Percentiles rank a stretch among this genome's conserved stretches.
Evolutionary conservation across 2,797 vertebrate species (phyloP).

Genomic region (Trachops cirrhosus): DNA sequence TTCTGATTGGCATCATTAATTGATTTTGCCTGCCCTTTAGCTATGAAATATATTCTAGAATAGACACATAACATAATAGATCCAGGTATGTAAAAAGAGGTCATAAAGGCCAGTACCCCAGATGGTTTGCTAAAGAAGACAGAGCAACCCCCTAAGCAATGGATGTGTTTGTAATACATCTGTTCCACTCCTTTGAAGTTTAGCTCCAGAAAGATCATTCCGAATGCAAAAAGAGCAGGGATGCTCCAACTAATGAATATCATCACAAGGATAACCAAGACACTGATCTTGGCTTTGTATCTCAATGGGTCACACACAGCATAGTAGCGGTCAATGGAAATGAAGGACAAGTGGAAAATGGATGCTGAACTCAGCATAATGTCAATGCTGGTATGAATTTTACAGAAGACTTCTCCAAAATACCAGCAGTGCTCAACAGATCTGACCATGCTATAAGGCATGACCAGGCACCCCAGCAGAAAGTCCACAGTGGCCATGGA

Average conservation of each 20-base stretch:
- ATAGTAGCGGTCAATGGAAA: constrained; percentile 88
- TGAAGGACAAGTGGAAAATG: constrained; percentile 89
- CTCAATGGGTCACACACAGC: constrained; percentile 88
- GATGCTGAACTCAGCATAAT: constrained; percentile 88
- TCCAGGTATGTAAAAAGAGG: constrained; percentile 87
- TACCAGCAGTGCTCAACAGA: constrained; percentile 88
- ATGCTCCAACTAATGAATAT: constrained; percentile 86
- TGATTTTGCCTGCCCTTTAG: constrained; percentile 84
- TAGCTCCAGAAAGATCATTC: constrained; percentile 85
- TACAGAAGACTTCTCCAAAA: constrained; percentile 88
- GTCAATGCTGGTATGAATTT: constrained; percentile 86
- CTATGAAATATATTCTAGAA: constrained; percentile 88
- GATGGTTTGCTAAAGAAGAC: constrained; percentile 84
- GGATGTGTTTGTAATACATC: constrained; percentile 77
- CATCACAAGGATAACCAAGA: constrained; percentile 80
- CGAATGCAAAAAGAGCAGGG: constrained; percentile 85
- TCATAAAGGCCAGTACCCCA: constrained; percentile 77
- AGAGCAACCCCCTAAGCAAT: constrained; percentile 83
- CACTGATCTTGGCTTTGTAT: constrained; percentile 86
- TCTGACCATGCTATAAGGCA: constrained; percentile 89
- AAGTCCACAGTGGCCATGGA: constrained; percentile 90
- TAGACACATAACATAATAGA: constrained; percentile 89
- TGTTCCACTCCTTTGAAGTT: constrained; percentile 81
- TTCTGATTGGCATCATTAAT: constrained; percentile 78
- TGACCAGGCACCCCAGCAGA: constrained; percentile 85